These are phyloP conservation scores for Gallinago media DNA, from an alignment of 2,113 vertebrate genomes.

Conservation along the genomic window DNA sequence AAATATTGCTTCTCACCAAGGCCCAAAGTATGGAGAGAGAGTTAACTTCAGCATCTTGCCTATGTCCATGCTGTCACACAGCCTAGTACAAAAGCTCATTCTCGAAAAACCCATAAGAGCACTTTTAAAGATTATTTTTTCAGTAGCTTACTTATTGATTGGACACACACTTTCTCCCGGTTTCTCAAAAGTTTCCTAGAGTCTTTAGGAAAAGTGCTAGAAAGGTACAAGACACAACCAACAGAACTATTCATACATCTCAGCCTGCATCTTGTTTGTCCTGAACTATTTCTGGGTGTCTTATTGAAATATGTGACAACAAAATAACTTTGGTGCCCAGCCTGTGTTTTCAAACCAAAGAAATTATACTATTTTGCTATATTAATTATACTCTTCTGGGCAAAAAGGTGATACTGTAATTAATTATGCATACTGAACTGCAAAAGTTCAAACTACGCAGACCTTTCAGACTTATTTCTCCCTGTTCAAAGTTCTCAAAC, in stretches of 20 bases:
- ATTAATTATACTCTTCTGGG: not conserved
- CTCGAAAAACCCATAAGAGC: not conserved
- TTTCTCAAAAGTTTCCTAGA: not conserved
- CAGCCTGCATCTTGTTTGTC: not conserved
- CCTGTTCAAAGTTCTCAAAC: not conserved
- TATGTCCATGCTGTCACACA: not conserved
- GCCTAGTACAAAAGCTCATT: not conserved
- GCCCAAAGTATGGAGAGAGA: not conserved
- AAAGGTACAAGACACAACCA: not conserved
- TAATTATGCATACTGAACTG: not conserved
- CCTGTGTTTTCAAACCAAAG: not conserved
- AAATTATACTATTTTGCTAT: not conserved
- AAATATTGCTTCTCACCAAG: not conserved
- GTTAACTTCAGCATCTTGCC: not conserved
- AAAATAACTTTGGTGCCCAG: not conserved
- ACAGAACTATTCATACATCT: not conserved
- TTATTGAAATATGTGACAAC: not conserved
- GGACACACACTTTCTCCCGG: not conserved
- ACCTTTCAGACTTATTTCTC: not conserved
- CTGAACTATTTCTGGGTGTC: not conserved
- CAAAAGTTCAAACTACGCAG: fast-evolving
- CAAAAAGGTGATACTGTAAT: not conserved
- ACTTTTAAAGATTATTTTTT: not conserved
- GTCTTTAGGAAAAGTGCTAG: not conserved
- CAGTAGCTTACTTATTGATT: not conserved